Conservation (phyloP, 2,113 vertebrate species). For the Dryoscopus gambensis region DNA sequence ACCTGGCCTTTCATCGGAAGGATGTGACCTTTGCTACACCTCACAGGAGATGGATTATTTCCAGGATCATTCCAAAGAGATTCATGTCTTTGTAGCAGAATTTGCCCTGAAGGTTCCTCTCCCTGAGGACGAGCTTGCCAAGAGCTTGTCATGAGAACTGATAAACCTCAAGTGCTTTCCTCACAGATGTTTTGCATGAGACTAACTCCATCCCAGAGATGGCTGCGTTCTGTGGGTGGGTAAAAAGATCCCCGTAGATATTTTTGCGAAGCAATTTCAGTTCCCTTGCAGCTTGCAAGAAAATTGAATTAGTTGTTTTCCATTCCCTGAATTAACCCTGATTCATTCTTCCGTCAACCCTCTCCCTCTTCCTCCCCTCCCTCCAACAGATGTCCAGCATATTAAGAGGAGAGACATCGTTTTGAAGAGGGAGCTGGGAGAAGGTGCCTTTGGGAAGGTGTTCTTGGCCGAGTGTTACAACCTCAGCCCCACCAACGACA, state of each 20-base stretch:
- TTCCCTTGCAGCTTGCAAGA: not conserved
- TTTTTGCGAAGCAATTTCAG: not conserved
- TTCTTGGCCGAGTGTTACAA: conserved; percentile 99
- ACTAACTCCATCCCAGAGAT: not conserved
- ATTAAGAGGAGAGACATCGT: conserved; percentile 97
- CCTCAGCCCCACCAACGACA: conserved; percentile 95
- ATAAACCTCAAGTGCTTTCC: not conserved
- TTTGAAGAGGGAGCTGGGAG: conserved; percentile 94
- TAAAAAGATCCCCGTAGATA: conserved; percentile 28
- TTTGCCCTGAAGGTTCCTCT: not conserved
- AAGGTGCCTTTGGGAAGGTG: conserved; percentile 98
- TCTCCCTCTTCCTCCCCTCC: conserved; percentile 50
- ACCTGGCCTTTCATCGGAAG: not conserved
- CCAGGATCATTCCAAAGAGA: not conserved
- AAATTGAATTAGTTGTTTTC: conserved; percentile 49
- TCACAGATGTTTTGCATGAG: conserved; percentile 15
- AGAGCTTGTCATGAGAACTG: not conserved
- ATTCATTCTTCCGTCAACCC: conserved; percentile 33
- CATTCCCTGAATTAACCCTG: conserved; percentile 48
- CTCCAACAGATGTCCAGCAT: conserved; percentile 89
- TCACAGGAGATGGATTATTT: not conserved
- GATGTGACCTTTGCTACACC: not conserved
- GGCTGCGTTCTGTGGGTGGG: not conserved
- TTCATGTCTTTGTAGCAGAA: not conserved
- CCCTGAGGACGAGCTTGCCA: not conserved